Conservation (phyloP, 1,140 invertebrate species). For the Himalopsyche phryganea region DNA sequence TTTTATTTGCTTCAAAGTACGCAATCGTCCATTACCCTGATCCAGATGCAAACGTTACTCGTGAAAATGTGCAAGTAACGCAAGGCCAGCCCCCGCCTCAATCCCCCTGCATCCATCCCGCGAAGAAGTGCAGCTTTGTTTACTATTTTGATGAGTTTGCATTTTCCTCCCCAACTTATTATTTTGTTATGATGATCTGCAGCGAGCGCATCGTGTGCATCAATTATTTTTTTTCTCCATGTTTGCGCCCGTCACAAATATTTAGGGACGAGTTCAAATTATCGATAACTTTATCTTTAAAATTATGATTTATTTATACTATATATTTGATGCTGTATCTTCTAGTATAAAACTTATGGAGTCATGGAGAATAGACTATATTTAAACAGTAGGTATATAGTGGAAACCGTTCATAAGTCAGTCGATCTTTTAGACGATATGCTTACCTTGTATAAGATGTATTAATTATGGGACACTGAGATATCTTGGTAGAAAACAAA, state of each 20-base stretch:
- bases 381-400: too few relatives aligned
- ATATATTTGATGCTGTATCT: too few relatives aligned
- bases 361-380: too few relatives aligned
- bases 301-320: too few relatives aligned
- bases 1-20: slow-evolving; percentile 1
- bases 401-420: too few relatives aligned
- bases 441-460: too few relatives aligned
- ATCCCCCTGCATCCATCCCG: slow-evolving; percentile 3
- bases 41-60: slow-evolving; percentile 34
- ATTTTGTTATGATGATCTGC: slow-evolving; percentile 25
- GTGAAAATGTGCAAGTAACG: slow-evolving; percentile 31
- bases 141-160: slow-evolving; percentile 56
- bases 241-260: slow-evolving; percentile 12
- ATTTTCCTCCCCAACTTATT: slow-evolving; percentile 39
- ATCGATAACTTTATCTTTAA: too few relatives aligned
- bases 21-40: slow-evolving; percentile 26
- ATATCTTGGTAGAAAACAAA: too few relatives aligned
- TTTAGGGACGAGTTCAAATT: too few relatives aligned
- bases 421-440: too few relatives aligned
- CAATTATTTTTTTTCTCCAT: slow-evolving; percentile 30
- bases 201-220: slow-evolving; percentile 23
- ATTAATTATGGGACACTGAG: too few relatives aligned
- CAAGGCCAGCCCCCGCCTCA: slow-evolving; percentile 2
- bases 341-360: too few relatives aligned
- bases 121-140: slow-evolving; percentile 45